Base-by-base conservation (phyloP, 1,140 invertebrate species). In the Cyclargus thomasi region DNA sequence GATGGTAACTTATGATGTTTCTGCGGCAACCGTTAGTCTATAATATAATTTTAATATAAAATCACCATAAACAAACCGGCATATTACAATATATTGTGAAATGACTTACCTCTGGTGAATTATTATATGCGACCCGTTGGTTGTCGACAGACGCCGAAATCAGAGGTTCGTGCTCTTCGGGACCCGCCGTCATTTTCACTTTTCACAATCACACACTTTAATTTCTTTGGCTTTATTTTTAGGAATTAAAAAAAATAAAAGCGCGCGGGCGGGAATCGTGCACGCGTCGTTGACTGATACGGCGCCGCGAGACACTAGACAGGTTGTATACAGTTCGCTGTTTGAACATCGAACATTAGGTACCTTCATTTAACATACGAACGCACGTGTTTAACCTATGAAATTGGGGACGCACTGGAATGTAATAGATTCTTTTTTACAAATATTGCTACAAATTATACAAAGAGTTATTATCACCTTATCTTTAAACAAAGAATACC, bases 111-210 rank as follows among this genome's bases (percentile, higher is more conserved):
- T 78, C 76, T 7, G 87, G 85, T 22, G 88, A 81, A 77, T 79
- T 82, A 78, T 77, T 81, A 74, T 86, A 83, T 11, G 90, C 73
- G 64, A 90, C 83, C 62, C 87, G 77, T 67, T 88, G 84, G 70
- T 88, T 85, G 67, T 91, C 87, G 11, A 85, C 82, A 16, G 88
- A 83, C 1, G 85, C 77, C 29, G 83, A 81, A 67, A 91, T 86
- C 23, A 88, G 77, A 7, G 88, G 86, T 68, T 89, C 86, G 35
- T 89, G 88, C 63, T 88, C 88, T 69, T 88, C 88, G 5, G 69
- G 80, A 39, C 82, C 86, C 22, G 76, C 86, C n/a, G 86, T 90
- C 86, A 88, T 90, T 74, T 79, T 86, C 65, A 67, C 65, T 67
- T 39, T 53, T 55, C 57, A 66, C 66, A 69, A 70, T 55, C 53